Evolutionary conservation across 1,140 invertebrate genomes (phyloP), one percentile per base, ranked within the genome.

Genomic region (Heterodera carotae): DNA sequence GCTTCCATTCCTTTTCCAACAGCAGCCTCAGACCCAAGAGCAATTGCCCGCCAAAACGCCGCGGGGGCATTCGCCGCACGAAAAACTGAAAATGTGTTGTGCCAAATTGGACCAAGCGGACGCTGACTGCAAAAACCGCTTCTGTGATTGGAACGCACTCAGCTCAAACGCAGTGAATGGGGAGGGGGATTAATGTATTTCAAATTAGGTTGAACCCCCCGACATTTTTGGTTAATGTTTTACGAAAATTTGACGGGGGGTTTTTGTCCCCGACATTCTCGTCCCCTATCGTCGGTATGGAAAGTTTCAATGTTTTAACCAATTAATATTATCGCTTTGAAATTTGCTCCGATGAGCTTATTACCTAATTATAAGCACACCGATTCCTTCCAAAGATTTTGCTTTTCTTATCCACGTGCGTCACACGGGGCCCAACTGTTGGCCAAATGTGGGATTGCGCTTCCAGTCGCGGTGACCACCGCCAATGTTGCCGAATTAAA

Each of bases 361-460:
- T n/a, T n/a, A n/a, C n/a, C n/a, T n/a, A n/a, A n/a, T n/a, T n/a
- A n/a, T n/a, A n/a, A n/a, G n/a, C n/a, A n/a, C n/a, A n/a, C n/a
- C n/a, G n/a, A n/a, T n/a, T 15, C 25, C 34, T 53, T 43, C 18
- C 34, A 43, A 34, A 43, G 36, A 76, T 43, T 48, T 15, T 27
- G 15, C n/a, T 69, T 25, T 66, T 66, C 62, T 22, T 66, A 3
- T 29, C 62, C 62, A 66, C 62, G 29, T 66, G 62, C 62, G 62
- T 34, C 62, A 12, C 62, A 15, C 27, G 62, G 10, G 62, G 85
- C 43, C 84, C 85, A 33, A 86, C 85, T 18, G 86, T 86, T 66
- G 85, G 85, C 71, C 79, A 87, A 77, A 86, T 86, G 85, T 85
- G 85, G 85, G 85, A 86, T 76, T 86, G 85, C 73, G 86, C 86